Percentiles rank a stretch among this genome's conserved stretches.
These are phyloP conservation scores for Gymnothorax reevesii DNA, from an alignment of 2,797 vertebrate species.

Conservation along the genomic window DNA sequence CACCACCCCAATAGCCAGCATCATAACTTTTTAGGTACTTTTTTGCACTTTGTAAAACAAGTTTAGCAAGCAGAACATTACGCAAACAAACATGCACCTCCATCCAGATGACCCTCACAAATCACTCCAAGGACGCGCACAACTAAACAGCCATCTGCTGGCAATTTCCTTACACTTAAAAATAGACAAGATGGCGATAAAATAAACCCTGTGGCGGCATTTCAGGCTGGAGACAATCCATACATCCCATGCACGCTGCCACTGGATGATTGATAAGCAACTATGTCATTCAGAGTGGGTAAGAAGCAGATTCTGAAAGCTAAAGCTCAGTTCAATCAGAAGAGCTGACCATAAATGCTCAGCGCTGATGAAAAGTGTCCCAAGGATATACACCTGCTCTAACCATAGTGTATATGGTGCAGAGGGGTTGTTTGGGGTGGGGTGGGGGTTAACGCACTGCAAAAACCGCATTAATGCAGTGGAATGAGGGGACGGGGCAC, in stretches of 20 bases:
- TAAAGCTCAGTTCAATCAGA: neutral
- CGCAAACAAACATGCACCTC: conserved; percentile 5
- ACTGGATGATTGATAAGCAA: neutral
- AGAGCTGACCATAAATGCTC: neutral
- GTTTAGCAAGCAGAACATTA: neutral
- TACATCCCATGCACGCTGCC: neutral
- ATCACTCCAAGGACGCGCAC: conserved; percentile 18
- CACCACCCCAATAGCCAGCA: too few relatives aligned
- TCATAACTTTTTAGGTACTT: too few relatives aligned
- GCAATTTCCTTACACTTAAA: conserved; percentile 16
- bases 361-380: neutral
- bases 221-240: neutral
- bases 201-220: neutral
- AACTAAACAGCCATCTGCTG: conserved; percentile 16
- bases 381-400: neutral
- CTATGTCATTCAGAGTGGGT: neutral
- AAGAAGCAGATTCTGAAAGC: neutral
- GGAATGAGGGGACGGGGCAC: neutral
- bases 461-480: conserved; percentile 16
- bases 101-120: conserved; percentile 11
- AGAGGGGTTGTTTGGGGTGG: neutral
- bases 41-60: too few relatives aligned
- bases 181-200: conserved; percentile 3
- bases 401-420: neutral
- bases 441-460: neutral